Percentiles rank a stretch among this genome's conserved stretches.
These are phyloP conservation scores for Globia sparganii DNA, from an alignment of 2,888 invertebrate species.

Conservation along the genomic window DNA sequence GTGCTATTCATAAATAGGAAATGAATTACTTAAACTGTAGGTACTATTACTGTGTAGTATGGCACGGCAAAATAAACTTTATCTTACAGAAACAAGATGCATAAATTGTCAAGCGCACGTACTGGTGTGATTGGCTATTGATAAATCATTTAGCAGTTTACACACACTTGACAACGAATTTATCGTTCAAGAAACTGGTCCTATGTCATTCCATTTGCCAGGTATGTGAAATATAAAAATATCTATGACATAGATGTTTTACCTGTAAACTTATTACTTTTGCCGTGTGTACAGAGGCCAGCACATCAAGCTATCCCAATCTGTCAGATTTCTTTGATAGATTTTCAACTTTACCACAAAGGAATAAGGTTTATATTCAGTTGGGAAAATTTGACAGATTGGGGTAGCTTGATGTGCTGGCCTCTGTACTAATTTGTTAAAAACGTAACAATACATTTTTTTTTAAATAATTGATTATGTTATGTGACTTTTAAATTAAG, in stretches of 20 bases:
- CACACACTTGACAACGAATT: neutral
- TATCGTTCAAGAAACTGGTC: neutral
- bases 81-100: neutral
- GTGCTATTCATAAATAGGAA: conserved; percentile 57
- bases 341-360: no score
- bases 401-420: no score
- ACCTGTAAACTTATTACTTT: conserved; percentile 12
- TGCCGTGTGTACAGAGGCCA: conserved; percentile 27
- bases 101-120: neutral
- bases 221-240: neutral
- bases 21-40: conserved; percentile 59
- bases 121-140: neutral
- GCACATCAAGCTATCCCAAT: no score
- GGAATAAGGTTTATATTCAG: no score
- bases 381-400: no score
- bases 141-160: neutral
- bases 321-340: no score
- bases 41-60: conserved; percentile 5
- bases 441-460: neutral
- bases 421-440: conserved; percentile 2
- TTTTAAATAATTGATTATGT: conserved; percentile 1
- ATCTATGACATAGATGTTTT: neutral
- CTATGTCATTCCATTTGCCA: neutral
- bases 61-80: conserved; percentile 13
- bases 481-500: conserved; percentile 6